These are phyloP conservation scores for Phocoena sinus DNA, from an alignment of 2,113 vertebrate species.

Conservation along the genomic window DNA sequence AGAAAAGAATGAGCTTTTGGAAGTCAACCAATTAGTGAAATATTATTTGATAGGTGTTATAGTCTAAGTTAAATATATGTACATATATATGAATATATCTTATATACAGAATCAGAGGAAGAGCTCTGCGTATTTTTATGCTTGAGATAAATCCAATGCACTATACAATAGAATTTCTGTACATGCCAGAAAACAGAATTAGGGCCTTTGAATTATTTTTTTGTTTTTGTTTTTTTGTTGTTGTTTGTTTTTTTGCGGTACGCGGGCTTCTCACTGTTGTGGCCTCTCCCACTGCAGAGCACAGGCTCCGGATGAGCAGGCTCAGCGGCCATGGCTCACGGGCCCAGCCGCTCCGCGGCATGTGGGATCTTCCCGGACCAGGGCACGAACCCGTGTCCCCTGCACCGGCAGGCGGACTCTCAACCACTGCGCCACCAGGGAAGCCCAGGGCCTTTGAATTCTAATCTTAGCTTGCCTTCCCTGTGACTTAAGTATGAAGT, in stretches of 20 bases:
- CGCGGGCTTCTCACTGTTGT: too few relatives aligned
- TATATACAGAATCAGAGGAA: background rate
- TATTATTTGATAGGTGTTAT: background rate
- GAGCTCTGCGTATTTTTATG: background rate
- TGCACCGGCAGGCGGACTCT: too few relatives aligned
- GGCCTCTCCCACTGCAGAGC: too few relatives aligned
- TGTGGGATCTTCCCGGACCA: too few relatives aligned
- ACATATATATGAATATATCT: background rate
- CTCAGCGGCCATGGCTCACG: too few relatives aligned
- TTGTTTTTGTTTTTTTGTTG: too few relatives aligned
- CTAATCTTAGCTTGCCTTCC: conserved; percentile 24
- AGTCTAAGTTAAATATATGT: background rate
- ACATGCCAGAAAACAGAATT: background rate
- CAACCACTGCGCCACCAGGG: too few relatives aligned
- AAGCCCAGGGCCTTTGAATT: background rate
- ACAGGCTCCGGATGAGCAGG: too few relatives aligned
- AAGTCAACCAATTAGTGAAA: background rate
- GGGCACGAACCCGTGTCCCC: too few relatives aligned
- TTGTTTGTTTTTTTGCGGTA: too few relatives aligned
- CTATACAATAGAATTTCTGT: background rate
- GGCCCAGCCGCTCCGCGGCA: too few relatives aligned
- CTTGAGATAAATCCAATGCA: background rate
- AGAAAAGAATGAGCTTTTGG: background rate
- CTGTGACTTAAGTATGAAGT: background rate
- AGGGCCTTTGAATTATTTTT: background rate